These are phyloP conservation scores for Battus philenor DNA, from an alignment of 1,140 invertebrate genomes.

Conservation along the genomic window DNA sequence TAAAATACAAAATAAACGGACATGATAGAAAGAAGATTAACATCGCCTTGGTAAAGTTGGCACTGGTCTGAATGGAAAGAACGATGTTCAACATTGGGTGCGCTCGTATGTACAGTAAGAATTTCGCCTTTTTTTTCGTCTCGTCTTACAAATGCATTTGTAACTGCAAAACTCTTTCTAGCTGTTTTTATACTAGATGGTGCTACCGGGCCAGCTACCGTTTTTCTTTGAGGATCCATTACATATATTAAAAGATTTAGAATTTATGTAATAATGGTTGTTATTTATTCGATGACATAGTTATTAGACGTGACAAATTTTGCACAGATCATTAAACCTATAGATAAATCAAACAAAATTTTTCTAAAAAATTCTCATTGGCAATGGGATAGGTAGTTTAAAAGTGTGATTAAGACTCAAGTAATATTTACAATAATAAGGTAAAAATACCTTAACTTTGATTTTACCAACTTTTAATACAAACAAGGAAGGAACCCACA, in stretches of 20 bases:
- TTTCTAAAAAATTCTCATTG: neutral
- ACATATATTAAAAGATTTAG: constrained; percentile 5
- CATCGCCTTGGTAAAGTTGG: constrained; percentile 54
- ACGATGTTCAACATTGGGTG: constrained; percentile 41
- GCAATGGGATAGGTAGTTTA: too few species aligned
- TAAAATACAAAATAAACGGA: constrained; percentile 24
- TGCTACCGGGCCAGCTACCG: constrained; percentile 45
- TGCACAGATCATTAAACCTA: neutral
- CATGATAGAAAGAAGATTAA: constrained; percentile 62
- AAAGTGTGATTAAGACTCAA: too few species aligned
- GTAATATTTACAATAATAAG: too few species aligned
- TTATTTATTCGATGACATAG: neutral
- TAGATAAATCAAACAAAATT: neutral
- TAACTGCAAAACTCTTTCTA: constrained; percentile 44
- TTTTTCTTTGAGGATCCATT: constrained; percentile 52
- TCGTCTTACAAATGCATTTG: constrained; percentile 35
- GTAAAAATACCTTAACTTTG: too few species aligned
- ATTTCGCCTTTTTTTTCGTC: constrained; percentile 43
- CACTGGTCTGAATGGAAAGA: constrained; percentile 44
- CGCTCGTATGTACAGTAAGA: constrained; percentile 54
- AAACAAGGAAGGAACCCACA: too few species aligned
- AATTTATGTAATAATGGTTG: constrained; percentile 10
- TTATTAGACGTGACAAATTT: neutral
- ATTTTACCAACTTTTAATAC: too few species aligned
- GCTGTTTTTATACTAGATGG: constrained; percentile 38